Conservation (phyloP, 2,888 invertebrate genomes). For the Troilus luridus region DNA sequence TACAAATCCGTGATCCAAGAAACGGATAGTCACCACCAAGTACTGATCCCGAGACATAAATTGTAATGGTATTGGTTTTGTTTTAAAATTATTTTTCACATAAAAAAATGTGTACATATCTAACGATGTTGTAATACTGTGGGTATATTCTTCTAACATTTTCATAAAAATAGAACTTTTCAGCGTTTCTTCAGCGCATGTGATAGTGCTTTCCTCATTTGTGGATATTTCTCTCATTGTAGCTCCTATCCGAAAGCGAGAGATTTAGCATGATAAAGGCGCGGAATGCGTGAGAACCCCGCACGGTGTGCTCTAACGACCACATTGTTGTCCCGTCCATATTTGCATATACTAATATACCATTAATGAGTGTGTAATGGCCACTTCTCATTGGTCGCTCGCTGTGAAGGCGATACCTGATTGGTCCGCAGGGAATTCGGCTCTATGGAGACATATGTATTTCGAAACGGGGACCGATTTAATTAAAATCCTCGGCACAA, state of each 20-base stretch:
- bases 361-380: slow-evolving; percentile 51
- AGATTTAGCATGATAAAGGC: slow-evolving; percentile 55
- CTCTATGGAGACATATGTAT: slow-evolving; percentile 24
- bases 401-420: neutral
- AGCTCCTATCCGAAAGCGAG: slow-evolving; percentile 3
- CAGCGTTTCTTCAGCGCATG: neutral
- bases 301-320: slow-evolving; percentile 44
- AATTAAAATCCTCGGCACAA: slow-evolving; percentile 30
- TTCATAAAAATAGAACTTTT: neutral
- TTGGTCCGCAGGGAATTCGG: slow-evolving; percentile 18
- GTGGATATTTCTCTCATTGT: slow-evolving; percentile 41
- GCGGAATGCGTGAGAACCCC: slow-evolving; percentile 52
- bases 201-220: slow-evolving; percentile 24
- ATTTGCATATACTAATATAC: slow-evolving; percentile 53
- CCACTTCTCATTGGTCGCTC: slow-evolving; percentile 38
- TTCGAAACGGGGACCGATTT: slow-evolving; percentile 17
- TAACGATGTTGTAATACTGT: neutral
- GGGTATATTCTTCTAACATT: neutral
- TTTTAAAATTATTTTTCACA: no score
- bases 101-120: no score
- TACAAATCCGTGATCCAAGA: no score
- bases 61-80: no score
- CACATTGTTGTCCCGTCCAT: slow-evolving; percentile 50
- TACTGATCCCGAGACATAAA: no score
- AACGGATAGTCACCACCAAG: no score